phyloP scores from a whole-genome alignment of 2,797 vertebrate genomes.

The Mormyrops boulengeri region DNA sequence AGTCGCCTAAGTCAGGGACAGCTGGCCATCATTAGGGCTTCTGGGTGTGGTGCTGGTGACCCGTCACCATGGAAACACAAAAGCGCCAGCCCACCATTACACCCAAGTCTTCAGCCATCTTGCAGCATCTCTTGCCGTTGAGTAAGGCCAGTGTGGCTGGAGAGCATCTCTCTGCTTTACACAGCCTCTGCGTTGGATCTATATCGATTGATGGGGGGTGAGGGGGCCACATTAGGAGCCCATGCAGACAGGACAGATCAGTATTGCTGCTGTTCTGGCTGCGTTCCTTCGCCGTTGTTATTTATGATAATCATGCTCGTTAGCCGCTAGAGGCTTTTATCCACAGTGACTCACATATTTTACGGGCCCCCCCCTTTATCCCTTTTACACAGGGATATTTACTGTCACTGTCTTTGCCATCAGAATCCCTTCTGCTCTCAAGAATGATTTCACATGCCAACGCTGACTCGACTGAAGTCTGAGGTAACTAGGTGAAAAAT shows the following conservation, averaged over 20 bases:
- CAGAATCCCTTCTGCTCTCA: not conserved
- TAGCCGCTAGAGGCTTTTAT: not conserved
- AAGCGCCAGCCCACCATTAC: not conserved
- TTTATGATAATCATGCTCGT: not conserved
- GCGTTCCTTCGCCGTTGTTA: not conserved
- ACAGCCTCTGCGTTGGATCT: not conserved
- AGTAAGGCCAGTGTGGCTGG: not conserved
- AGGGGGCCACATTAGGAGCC: not conserved
- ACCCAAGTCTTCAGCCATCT: not conserved
- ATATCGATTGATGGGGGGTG: not conserved
- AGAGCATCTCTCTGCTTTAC: not conserved
- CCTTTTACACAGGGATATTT: not conserved
- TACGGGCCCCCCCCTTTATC: not conserved
- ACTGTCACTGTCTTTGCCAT: not conserved
- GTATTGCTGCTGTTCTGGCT: not conserved
- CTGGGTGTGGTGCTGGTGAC: not conserved
- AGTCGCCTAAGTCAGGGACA: not conserved
- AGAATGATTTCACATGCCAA: not conserved
- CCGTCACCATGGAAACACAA: not conserved
- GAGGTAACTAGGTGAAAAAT: not conserved
- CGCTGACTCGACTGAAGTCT: not conserved
- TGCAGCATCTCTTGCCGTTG: not conserved
- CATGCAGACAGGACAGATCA: not conserved
- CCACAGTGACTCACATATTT: not conserved
- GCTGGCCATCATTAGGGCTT: not conserved